phyloP scores from a whole-genome alignment of 2,797 vertebrate species.

The Fringilla coelebs region DNA sequence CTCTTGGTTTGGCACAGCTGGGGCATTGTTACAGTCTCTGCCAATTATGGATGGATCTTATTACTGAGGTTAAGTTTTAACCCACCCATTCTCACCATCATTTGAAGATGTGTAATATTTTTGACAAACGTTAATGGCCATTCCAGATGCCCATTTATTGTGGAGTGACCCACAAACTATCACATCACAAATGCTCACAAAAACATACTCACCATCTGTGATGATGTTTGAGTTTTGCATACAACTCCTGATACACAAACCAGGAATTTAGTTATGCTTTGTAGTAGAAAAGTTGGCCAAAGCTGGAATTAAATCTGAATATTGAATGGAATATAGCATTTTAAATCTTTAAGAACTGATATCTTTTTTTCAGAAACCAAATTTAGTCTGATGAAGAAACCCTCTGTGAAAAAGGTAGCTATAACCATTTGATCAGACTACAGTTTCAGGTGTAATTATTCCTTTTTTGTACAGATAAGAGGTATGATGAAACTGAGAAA shows the following conservation, averaged over 20 bases:
- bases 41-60: slow-evolving; percentile 22
- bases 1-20: slow-evolving; percentile 26
- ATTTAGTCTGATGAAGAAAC: not conserved
- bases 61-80: slow-evolving; percentile 43
- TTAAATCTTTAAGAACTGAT: not conserved
- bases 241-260: not conserved
- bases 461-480: not conserved
- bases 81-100: not conserved
- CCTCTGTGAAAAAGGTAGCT: not conserved
- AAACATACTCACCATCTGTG: not conserved
- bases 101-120: slow-evolving; percentile 25
- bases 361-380: not conserved
- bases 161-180: slow-evolving; percentile 32
- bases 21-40: not conserved
- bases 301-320: not conserved
- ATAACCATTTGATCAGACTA: not conserved
- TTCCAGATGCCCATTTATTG: slow-evolving; percentile 30
- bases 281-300: not conserved
- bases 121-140: slow-evolving; percentile 19
- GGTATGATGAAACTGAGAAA: not conserved
- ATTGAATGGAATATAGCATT: not conserved
- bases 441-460: not conserved
- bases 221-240: not conserved
- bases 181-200: not conserved
- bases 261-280: not conserved